Percentiles rank a stretch among this genome's conserved stretches.
Evolutionary conservation across 2,888 invertebrate species (phyloP).

Genomic region (Celastrina argiolus): DNA sequence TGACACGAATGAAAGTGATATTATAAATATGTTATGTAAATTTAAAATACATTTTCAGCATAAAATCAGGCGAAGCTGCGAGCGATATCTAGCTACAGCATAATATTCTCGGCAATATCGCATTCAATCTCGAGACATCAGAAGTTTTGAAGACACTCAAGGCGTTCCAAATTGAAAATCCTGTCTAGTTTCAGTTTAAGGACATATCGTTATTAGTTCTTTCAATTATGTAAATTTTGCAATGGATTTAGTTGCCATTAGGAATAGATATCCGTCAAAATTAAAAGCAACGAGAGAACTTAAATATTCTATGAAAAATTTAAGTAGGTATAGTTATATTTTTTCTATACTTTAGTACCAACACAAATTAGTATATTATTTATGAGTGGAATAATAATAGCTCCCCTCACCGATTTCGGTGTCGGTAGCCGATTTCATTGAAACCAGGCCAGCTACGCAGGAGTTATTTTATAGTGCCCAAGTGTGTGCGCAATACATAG

Average conservation of each 20-base stretch:
- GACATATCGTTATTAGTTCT: slow-evolving; percentile 12
- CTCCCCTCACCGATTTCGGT: too few relatives aligned
- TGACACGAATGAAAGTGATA: too few relatives aligned
- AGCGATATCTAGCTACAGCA: neutral
- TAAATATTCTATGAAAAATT: too few relatives aligned
- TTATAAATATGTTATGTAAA: neutral
- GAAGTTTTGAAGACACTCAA: slow-evolving; percentile 2
- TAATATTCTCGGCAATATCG: slow-evolving; percentile 1
- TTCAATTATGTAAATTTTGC: neutral
- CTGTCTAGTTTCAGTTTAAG: neutral
- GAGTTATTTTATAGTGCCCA: too few relatives aligned
- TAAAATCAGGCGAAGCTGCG: neutral
- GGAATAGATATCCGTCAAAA: too few relatives aligned
- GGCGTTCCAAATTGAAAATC: neutral
- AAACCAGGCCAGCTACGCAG: too few relatives aligned
- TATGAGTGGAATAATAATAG: too few relatives aligned
- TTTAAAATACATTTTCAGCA: neutral
- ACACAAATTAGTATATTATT: too few relatives aligned
- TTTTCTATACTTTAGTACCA: too few relatives aligned
- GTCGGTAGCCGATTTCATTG: neutral
- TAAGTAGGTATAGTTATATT: too few relatives aligned
- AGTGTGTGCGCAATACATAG: too few relatives aligned
- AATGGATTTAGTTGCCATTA: neutral
- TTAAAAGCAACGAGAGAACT: too few relatives aligned
- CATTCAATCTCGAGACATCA: neutral